Base-by-base conservation (phyloP, 2,888 invertebrate genomes). In the Ptycholaimellus sp. region DNA sequence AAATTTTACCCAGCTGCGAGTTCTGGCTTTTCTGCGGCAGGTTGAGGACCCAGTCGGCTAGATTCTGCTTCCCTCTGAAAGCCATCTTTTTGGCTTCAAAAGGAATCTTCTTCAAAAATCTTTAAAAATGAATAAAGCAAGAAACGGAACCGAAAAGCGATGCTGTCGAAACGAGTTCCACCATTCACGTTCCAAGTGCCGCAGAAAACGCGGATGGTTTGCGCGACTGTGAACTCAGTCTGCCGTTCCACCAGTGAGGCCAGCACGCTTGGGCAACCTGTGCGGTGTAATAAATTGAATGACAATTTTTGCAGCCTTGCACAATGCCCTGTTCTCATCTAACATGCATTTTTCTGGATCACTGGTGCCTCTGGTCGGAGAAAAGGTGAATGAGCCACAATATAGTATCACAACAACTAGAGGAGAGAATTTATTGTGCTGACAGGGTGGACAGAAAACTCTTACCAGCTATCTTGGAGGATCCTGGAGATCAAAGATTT, bases 111-210 rank as follows among this genome's bases (percentile, higher is more conserved):
- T 27, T n/a, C 27, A 11, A 11, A 27, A 27, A 27, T n/a, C 27
- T n/a, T n/a, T 27, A 11, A 27, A 27, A 11, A 9, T 27, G 9
- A 11, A n/a, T 11, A 27, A 27, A 27, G n/a, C 27, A 11, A 9
- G n/a, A n/a, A n/a, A n/a, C n/a, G n/a, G n/a, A n/a, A n/a, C n/a
- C 50, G 46, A 40, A 56, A 56, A 3, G 80, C 90, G 37, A 96
- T 75, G 60, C 83, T 87, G 46, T 85, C 72, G 55, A 96, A 90
- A 63, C 90, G 87, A 62, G 87, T 90, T 3, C 96, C 96, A 29
- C 96, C 96, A 62, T 99, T 99, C 0, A 99, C 93, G 62, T 99
- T 99, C 65, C 93, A 99, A 1, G 96, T 99, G 14, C 85, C 93
- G 37, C 83, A 73, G 35, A 79, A 76, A 4, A 93, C 70, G 19